phyloP scores from a whole-genome alignment of 2,797 vertebrate species.

The Urosaurus nigricauda region DNA sequence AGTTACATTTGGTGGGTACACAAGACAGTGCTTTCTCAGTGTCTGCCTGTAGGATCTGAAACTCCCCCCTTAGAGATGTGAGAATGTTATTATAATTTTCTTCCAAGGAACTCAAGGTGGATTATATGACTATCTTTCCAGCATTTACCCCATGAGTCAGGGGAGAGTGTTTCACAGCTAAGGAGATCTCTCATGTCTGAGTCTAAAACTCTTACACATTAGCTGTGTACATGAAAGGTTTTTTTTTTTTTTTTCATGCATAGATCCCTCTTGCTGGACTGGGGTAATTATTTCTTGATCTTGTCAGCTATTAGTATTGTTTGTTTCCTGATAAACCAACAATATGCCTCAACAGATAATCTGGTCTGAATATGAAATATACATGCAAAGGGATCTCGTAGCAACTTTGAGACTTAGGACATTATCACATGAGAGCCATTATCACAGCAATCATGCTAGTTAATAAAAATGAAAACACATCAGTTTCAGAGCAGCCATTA shows the following conservation, averaged over 20 bases:
- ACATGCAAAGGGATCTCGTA: no score
- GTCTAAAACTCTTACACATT: background rate
- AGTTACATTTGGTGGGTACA: no score
- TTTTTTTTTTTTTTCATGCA: constrained; percentile 40
- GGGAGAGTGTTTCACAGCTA: background rate
- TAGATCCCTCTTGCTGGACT: background rate
- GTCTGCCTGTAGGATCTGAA: no score
- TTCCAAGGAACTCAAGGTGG: background rate
- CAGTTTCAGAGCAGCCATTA: no score
- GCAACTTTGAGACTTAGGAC: no score
- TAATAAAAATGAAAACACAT: no score
- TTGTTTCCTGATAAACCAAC: background rate
- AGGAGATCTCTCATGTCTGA: background rate
- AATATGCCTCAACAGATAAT: background rate
- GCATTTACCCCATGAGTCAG: background rate
- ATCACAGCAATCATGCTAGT: no score
- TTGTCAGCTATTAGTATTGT: background rate
- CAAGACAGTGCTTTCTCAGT: no score
- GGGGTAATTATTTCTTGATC: background rate
- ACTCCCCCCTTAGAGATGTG: no score
- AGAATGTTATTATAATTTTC: no score
- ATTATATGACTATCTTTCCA: background rate
- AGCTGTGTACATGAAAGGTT: background rate
- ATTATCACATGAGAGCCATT: no score
- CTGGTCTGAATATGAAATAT: constrained; percentile 22